These are phyloP conservation scores for Leucoraja ocellata DNA, from an alignment of 2,797 vertebrate genomes.

Conservation along the genomic window DNA sequence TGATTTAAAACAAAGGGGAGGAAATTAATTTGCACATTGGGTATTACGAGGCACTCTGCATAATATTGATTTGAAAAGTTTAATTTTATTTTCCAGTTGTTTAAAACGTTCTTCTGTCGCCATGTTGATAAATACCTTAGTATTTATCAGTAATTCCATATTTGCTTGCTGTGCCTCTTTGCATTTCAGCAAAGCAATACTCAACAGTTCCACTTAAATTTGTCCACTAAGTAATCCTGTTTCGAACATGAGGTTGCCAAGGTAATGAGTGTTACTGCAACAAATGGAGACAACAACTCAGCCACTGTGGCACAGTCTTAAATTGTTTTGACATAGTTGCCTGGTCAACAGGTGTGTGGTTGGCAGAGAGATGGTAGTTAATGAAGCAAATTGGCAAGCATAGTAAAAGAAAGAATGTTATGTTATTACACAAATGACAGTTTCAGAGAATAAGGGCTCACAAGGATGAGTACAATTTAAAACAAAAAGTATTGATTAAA, in stretches of 20 bases:
- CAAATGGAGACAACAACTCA: neutral
- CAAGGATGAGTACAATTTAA: too few relatives aligned
- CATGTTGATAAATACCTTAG: neutral
- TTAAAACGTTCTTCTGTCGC: neutral
- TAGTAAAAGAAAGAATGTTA: neutral
- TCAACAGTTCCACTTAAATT: neutral
- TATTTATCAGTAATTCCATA: neutral
- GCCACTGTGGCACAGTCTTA: neutral
- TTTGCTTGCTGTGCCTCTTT: neutral
- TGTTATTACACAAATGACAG: too few relatives aligned
- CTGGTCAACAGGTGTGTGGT: neutral
- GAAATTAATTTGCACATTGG: too few relatives aligned
- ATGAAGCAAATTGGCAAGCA: neutral
- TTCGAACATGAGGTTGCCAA: conserved; percentile 12
- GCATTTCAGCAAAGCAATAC: neutral
- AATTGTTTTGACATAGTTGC: neutral
- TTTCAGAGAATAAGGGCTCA: too few relatives aligned
- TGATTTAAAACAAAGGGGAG: neutral
- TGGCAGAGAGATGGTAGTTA: neutral
- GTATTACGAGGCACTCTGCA: too few relatives aligned
- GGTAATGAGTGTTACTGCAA: neutral
- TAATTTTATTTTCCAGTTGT: neutral
- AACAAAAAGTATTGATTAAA: too few relatives aligned
- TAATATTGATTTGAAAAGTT: neutral
- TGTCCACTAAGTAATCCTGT: neutral